phyloP scores from a whole-genome alignment of 1,140 invertebrate species.

The Psilanteris sp. region DNA sequence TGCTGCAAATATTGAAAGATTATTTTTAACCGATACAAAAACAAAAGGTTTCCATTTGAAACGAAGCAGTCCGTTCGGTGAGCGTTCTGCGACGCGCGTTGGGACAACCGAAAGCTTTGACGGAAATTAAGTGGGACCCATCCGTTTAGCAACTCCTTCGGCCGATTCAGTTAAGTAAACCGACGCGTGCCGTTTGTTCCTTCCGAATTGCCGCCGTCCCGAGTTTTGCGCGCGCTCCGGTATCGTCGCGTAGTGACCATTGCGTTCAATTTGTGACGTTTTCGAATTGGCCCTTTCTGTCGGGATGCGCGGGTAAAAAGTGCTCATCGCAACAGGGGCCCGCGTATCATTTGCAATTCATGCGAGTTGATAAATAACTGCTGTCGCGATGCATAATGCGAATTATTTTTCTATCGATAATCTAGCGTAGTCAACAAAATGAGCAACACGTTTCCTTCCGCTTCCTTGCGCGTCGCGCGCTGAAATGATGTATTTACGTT shows the following conservation, averaged over 20 bases:
- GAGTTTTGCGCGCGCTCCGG: too few species aligned
- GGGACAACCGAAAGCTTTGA: slow-evolving; percentile 26
- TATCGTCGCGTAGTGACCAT: too few species aligned
- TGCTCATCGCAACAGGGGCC: neutral
- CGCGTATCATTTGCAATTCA: slow-evolving; percentile 1
- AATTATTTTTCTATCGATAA: slow-evolving; percentile 57
- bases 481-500: slow-evolving; percentile 65
- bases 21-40: slow-evolving; percentile 38
- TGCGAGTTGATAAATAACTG: slow-evolving; percentile 32
- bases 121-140: too few species aligned
- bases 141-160: too few species aligned
- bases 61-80: too few species aligned
- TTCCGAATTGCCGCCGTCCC: too few species aligned
- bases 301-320: neutral
- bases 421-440: slow-evolving; percentile 51
- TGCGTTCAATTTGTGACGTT: too few species aligned
- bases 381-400: slow-evolving; percentile 20
- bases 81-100: too few species aligned
- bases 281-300: neutral
- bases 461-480: slow-evolving; percentile 62
- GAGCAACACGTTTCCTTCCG: slow-evolving; percentile 64
- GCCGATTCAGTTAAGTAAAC: too few species aligned
- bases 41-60: too few species aligned
- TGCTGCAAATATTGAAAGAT: slow-evolving; percentile 36
- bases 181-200: too few species aligned